Base-by-base conservation (phyloP, 2,797 vertebrate species). In the Zalophus californianus region DNA sequence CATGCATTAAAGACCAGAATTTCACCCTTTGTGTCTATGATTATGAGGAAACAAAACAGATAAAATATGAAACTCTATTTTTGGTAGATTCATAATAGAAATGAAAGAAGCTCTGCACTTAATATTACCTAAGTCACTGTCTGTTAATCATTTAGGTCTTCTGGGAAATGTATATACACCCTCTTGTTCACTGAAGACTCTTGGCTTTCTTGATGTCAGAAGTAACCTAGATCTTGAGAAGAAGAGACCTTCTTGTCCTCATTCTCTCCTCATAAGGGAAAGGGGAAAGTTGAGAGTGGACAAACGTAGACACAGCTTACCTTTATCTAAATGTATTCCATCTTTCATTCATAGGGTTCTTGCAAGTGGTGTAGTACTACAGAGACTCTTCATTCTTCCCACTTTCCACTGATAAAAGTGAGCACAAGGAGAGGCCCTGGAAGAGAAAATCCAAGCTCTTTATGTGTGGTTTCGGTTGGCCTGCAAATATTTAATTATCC, bases 1-100 rank as follows among this genome's bases (percentile, higher is more conserved):
- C 62, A 44, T 94, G 93, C 93, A 96, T 97, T 94, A 66, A 83
- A 93, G 80, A 90, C 27, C 35, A 94, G 62, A 92, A 86, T 96
- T 97, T 97, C 92, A 35, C 50, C 60, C 21, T 90, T 73, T 25
- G 9, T 75, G n/a, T 86, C 80, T 88, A 85, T 68, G 52, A 52
- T 87, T 96, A 44, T 89, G 87, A 91, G 66, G 84, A 94, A 77
- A 93, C 44, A 94, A 52, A 66, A 94, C 12, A 58, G 48, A 70
- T 94, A 94, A 95, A 97, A 90, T 32, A 72, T 54, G 41, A 62
- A 94, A 70, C 29, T 66, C 21, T 96, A 80, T 79, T 96, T 96
- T 86, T 90, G 79, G 91, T 78, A 86, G 60, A 73, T 58, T 93
- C 48, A 41, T 72, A 95, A 89, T 32, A 90, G 52, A 96, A 94